Base-by-base conservation (phyloP, 2,113 vertebrate species). In the Centropus unirufus region DNA sequence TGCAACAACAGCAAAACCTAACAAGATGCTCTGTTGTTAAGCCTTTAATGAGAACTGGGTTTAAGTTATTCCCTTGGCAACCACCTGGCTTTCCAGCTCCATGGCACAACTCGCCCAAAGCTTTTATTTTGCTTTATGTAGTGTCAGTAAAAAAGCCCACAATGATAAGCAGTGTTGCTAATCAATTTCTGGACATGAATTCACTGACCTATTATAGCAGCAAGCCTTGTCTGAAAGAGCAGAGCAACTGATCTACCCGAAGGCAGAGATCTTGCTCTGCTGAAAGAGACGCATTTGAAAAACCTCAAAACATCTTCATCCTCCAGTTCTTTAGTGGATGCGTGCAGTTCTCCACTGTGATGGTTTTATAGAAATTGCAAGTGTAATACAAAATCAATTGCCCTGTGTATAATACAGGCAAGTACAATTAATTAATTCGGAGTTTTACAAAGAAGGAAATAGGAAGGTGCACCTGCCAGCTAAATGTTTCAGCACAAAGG, bases 11-110 rank as follows among this genome's bases (percentile, higher is more conserved):
- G 78, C 6, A 22, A 57, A 87, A 82, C 42, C n/a, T 30, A 66
- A 54, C 39, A 89, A 94, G 87, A 81, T 55, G 36, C 51, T 49
- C 70, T 67, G 27, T 68, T 91, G 95, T 14, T 27, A 95, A 97
- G 73, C 36, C 62, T 83, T 94, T 93, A 97, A 96, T 90, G 87
- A 97, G 89, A 86, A 93, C 16, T 15, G 49, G 42, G 81, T 93
- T 93, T 95, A 87, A 83, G 86, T 66, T 96, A 94, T 95, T 88
- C 30, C 63, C 59, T 39, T 88, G 77, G 89, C 92, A 94, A 34
- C 9, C 24, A 12, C 74, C 34, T 14, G 0, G 59, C 34, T 91
- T 90, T 39, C 14, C 36, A 14, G 36, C 42, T 92, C 52, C 58
- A 22, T 4, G 69, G 83, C 39, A 78, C 14, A 55, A 44, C 24